Base-by-base conservation (phyloP, 2,888 invertebrate species). In the Xestia xanthographa region DNA sequence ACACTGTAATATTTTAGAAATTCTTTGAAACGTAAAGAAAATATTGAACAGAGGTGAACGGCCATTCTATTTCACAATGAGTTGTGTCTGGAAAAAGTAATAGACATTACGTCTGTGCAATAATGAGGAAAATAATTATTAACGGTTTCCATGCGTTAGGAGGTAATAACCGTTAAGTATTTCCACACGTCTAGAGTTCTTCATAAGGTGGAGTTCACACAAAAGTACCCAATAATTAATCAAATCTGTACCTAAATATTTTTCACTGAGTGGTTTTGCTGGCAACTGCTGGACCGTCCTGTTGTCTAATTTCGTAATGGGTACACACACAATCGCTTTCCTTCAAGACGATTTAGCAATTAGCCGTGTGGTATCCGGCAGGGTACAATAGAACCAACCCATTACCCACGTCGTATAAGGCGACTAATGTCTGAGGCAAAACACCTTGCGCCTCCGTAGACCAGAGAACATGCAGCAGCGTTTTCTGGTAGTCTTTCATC, bases 41-140 rank as follows among this genome's bases (percentile, higher is more conserved):
- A 22, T 60, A 34, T 9, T 67, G 5, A 45, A 50, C 29, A 62
- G 5, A 9, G 17, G 50, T 43, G 26, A 41, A 43, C 17, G 22
- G 0, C 22, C 26, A 43, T 62, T 80, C 56, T 56, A 63, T n/a
- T 17, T 80, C 63, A 80, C 17, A 80, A 17, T 41, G n/a, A 77
- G 34, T 53, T 45, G 14, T 45, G 26, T 2, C 63, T 34, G 34
- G 22, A 75, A 43, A 75, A 74, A 1, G 34, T 6, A 50, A 1
- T 38, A 43, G 34, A 48, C 34, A 26, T 76, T 60, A 77, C 34
- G 17, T 3, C 29, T 22, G 5, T 38, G 29, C 22, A 66, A n/a
- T 77, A 41, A 48, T 11, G 48, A 38, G 48, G 9, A 43, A 60
- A 38, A 70, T 8, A 79, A 50, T 79, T 38, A 77, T 68, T 12